phyloP scores from a whole-genome alignment of 1,140 invertebrate species.

The Scaptomyza graminum region DNA sequence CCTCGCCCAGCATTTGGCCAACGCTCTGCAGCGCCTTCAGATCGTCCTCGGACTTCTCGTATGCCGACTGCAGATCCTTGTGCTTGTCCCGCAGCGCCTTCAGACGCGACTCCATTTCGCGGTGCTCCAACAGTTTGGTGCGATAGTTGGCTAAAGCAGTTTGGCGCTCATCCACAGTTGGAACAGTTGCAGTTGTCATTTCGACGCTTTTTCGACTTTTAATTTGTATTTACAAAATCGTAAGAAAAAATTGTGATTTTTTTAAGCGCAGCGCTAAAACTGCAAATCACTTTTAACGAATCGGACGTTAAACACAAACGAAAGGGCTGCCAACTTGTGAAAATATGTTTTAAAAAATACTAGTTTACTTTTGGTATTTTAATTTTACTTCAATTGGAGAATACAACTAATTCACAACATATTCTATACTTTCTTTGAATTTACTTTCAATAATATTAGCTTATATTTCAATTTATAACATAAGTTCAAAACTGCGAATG shows the following conservation, averaged over 20 bases:
- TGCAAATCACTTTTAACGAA: slow-evolving; percentile 43
- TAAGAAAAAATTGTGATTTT: background rate
- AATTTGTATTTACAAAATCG: slow-evolving; percentile 13
- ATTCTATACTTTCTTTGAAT: no score
- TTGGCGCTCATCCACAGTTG: slow-evolving; percentile 85
- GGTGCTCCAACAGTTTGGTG: slow-evolving; percentile 97
- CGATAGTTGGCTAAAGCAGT: slow-evolving; percentile 95
- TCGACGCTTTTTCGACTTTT: background rate
- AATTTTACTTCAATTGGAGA: no score
- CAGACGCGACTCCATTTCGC: slow-evolving; percentile 95
- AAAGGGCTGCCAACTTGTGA: background rate
- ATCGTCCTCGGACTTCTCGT: slow-evolving; percentile 99
- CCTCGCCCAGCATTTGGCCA: slow-evolving; percentile 99
- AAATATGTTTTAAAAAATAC: background rate
- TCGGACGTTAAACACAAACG: slow-evolving; percentile 12
- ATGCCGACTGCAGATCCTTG: slow-evolving; percentile 97
- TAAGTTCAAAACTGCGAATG: no score
- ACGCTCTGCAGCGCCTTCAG: slow-evolving; percentile 99
- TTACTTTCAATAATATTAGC: no score
- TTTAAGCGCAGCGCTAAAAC: slow-evolving; percentile 15
- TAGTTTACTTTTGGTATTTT: no score
- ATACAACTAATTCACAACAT: no score
- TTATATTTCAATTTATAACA: no score
- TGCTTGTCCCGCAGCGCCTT: slow-evolving; percentile 98
- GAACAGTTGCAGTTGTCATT: slow-evolving; percentile 15